phyloP scores from a whole-genome alignment of 2,113 vertebrate species.

The Corynorhinus townsendii region DNA sequence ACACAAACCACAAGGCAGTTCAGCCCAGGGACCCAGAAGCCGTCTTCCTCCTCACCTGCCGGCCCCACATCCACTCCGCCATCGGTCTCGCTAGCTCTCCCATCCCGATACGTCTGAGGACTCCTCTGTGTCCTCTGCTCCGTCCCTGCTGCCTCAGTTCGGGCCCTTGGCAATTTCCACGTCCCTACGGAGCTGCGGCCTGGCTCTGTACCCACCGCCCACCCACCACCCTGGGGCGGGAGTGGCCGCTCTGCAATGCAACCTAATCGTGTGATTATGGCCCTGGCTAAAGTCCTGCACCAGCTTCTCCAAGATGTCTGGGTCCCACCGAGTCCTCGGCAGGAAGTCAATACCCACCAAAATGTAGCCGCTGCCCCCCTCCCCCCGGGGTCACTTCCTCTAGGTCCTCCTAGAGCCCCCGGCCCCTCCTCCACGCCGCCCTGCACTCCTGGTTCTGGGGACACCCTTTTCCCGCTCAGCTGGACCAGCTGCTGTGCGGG shows the following conservation, averaged over 20 bases:
- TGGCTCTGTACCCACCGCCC: not conserved
- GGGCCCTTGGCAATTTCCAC: not conserved
- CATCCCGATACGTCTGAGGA: not conserved
- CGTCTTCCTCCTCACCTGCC: not conserved
- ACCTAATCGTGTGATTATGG: not conserved
- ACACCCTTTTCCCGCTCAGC: not conserved
- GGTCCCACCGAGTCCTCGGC: not conserved
- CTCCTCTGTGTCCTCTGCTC: not conserved
- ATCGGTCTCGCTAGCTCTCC: not conserved
- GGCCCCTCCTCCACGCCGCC: not conserved
- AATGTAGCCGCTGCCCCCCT: not conserved
- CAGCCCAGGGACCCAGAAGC: not conserved
- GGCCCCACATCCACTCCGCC: fast-evolving
- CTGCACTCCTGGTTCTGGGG: not conserved
- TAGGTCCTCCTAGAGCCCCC: not conserved
- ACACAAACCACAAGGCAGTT: not conserved
- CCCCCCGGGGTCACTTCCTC: not conserved
- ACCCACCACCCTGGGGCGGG: not conserved
- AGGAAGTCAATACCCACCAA: not conserved
- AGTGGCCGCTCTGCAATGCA: not conserved
- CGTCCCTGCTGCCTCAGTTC: not conserved
- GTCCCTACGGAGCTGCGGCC: not conserved
- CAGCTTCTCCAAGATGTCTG: not conserved
- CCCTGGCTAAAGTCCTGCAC: not conserved
- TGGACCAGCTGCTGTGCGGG: not conserved